Base-by-base conservation (phyloP, 2,797 vertebrate genomes). In the Petrocephalus sullivani region DNA sequence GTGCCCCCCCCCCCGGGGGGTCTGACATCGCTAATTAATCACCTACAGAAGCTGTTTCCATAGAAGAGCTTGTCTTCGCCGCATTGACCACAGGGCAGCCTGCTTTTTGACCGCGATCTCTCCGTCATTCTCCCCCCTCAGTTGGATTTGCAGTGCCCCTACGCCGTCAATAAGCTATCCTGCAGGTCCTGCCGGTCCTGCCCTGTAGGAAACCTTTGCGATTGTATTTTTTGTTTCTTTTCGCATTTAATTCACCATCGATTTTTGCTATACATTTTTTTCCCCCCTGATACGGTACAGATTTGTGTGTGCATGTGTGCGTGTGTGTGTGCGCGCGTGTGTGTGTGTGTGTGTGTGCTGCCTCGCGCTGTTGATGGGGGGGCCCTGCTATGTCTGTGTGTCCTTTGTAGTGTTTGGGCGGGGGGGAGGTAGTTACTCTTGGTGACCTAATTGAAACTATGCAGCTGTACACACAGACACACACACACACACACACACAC, bases 131-230 rank as follows among this genome's bases (percentile, higher is more conserved):
- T 85, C 9, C 49, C 87, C 9, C 49, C 16, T 89, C 21, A 75
- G 21, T 71, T 37, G 51, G 41, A 91, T 82, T 87, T 37, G 54
- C 84, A 4, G 16, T 60, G 88, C 67, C 85, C 89, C 89, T 71
- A 90, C 91, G 93, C 90, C 78, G 78, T 87, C 89, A 93, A 94
- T 95, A 95, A 96, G 94, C 92, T 95, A 92, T 91, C 87, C 54
- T 87, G 88, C 92, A 90, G 92, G 89, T 88, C 89, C 75, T 49
- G 41, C 53, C 41, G 84, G 82, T 88, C 49, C 75, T 60, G 89
- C 91, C 88, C 92, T 90, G 85, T 10, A 83, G 88, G 33, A 78
- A 53, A 86, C 87, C 19, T 85, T 21, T 89, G 61, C 58, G 58
- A 46, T 37, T 16, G 23, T 19, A 21, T 89, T 87, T 88, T 37